A percentile compares a stretch with the other conserved stretches of the same genome.
phyloP scores from a whole-genome alignment of 2,888 invertebrate genomes.

The Entomobrya multifasciata region DNA sequence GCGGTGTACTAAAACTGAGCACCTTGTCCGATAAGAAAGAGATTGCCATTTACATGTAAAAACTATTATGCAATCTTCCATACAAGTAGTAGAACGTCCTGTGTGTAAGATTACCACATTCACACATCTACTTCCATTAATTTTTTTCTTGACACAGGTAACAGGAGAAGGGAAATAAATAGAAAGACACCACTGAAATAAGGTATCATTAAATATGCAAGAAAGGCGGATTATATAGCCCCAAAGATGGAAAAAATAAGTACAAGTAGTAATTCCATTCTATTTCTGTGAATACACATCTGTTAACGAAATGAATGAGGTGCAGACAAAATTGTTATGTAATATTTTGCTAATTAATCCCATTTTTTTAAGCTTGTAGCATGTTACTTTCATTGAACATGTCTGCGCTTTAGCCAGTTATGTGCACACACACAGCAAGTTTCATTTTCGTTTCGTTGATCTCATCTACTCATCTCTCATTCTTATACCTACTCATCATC shows the following conservation, averaged over 20 bases:
- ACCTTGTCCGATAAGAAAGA: conserved; percentile 7
- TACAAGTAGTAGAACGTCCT: not conserved
- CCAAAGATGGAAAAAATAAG: not conserved
- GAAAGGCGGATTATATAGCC: not conserved
- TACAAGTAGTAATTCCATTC: not conserved
- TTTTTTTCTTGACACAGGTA: not conserved
- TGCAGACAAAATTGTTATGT: not conserved
- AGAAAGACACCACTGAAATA: not conserved
- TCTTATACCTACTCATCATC: not conserved
- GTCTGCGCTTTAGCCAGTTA: not conserved
- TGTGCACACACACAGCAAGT: not conserved
- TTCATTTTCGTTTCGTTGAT: conserved; percentile 4
- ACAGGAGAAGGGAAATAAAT: not conserved
- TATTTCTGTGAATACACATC: not conserved
- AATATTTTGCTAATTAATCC: conserved; percentile 23
- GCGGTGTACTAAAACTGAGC: not conserved
- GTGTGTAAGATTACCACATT: not conserved
- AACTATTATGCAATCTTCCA: conserved; percentile 5
- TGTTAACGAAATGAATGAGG: conserved; percentile 15
- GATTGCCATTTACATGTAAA: not conserved
- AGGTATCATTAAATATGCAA: not conserved
- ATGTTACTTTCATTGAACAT: conserved; percentile 1
- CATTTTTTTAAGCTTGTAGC: conserved; percentile 4
- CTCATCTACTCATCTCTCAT: not conserved
- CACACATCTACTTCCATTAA: conserved; percentile 4